Percentiles rank a stretch among this genome's conserved stretches.
Evolutionary conservation across 2,797 vertebrate species (phyloP).

Genomic region (Helostoma temminkii): DNA sequence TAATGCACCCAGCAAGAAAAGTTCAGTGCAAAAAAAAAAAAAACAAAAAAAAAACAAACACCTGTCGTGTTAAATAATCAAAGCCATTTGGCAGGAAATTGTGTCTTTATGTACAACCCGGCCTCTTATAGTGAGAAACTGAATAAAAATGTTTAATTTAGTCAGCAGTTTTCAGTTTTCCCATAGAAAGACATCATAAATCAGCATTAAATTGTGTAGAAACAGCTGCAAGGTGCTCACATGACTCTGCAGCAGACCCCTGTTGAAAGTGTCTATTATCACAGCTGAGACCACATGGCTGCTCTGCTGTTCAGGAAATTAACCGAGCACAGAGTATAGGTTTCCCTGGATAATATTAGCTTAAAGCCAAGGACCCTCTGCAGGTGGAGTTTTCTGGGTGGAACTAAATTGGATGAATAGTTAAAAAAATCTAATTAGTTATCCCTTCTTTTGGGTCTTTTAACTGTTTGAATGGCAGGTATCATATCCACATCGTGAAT

Average conservation of each 20-base stretch:
- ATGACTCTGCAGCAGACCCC: slow-evolving; percentile 24
- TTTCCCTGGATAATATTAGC: slow-evolving; percentile 74
- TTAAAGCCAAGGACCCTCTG: slow-evolving; percentile 48
- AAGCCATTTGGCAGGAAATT: background rate
- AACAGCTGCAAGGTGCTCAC: slow-evolving; percentile 19
- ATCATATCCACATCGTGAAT: slow-evolving; percentile 39
- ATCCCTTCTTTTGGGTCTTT: slow-evolving; percentile 19
- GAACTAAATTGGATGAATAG: slow-evolving; percentile 66
- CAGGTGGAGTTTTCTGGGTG: slow-evolving; percentile 62
- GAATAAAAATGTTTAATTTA: background rate
- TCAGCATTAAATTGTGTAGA: slow-evolving; percentile 5
- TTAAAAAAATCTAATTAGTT: slow-evolving; percentile 58
- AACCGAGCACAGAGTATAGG: slow-evolving; percentile 53
- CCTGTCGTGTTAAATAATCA: background rate
- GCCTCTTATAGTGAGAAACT: background rate
- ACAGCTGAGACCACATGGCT: slow-evolving; percentile 72
- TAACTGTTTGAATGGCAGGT: slow-evolving; percentile 47
- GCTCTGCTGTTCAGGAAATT: slow-evolving; percentile 73
- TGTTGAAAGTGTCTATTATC: slow-evolving; percentile 62
- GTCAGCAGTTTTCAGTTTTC: background rate
- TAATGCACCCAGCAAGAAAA: background rate
- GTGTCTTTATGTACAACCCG: background rate
- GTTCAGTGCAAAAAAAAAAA: background rate
- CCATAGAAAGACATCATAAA: background rate
- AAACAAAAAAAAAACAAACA: background rate